Evolutionary conservation across 2,113 vertebrate species (phyloP), one percentile per base, ranked within the genome.

Genomic region (Apeltes quadracus): DNA sequence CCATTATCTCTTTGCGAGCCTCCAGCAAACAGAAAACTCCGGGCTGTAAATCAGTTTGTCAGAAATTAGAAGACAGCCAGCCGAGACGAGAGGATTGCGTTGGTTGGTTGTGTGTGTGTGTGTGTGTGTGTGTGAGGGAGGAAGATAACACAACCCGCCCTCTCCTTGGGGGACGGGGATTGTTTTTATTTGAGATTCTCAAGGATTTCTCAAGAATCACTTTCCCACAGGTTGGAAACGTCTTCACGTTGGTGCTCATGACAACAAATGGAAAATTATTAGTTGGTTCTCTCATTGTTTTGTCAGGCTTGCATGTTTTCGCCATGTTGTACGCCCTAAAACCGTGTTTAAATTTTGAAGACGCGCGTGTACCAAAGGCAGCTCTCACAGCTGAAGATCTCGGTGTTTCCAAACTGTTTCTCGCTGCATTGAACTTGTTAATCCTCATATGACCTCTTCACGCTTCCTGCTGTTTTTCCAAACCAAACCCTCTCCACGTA

Each of bases 181-280:
- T 88, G 86, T 88, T 89, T 91, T 87, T 76, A 7, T 81, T 61
- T 71, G n/a, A 78, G 66, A 72, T 81, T 78, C 61, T 57, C 20
- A 38, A 80, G 73, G 74, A 71, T 53, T 53, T 51, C 76, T 51
- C 63, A 66, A 85, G 13, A 78, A 62, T 58, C 15, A 9, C 5
- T 85, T 85, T 85, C 71, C 58, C 74, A 67, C 74, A 67, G 61
- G 46, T 64, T 25, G 56, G 67, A 27, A 20, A 15, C 36, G 53
- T 25, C 10, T 67, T 62, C 0, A 0, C 22, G 22, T 43, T 1
- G 10, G 10, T 16, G 32, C 58, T 56, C 23, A 9, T n/a, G 43
- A 63, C 41, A 32, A 56, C 12, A 54, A 18, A 43, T 18, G 4
- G 14, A 27, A n/a, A 29, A 53, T 61, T 2, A 72, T 20, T 38